Conservation (phyloP, 1,140 invertebrate genomes). For the Aphis gossypii region DNA sequence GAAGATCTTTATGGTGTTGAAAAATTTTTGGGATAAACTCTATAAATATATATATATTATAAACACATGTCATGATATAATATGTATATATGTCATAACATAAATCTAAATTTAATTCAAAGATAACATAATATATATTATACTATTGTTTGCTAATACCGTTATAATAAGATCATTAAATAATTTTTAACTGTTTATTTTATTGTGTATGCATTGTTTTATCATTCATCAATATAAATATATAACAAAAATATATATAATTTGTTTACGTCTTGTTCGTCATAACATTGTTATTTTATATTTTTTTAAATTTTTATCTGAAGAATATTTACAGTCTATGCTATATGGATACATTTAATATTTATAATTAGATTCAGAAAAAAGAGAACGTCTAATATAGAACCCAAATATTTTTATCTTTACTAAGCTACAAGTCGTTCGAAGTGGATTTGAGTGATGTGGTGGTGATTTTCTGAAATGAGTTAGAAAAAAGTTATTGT, state of each 20-base stretch:
- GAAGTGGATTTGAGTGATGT: background rate
- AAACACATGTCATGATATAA: background rate
- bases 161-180: background rate
- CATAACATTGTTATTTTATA: background rate
- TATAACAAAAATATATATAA: background rate
- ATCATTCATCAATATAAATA: constrained; percentile 3
- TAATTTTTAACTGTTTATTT: background rate
- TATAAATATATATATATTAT: background rate
- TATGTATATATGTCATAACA: background rate
- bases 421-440: background rate
- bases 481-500: background rate
- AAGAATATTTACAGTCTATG: background rate
- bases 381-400: background rate
- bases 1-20: background rate
- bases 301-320: background rate
- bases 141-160: background rate
- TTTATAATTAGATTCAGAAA: background rate
- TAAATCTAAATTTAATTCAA: background rate
- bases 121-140: background rate
- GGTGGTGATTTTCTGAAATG: background rate
- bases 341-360: background rate
- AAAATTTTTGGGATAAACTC: background rate
- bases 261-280: background rate
- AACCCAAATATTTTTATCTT: background rate
- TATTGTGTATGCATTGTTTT: constrained; percentile 54